These are phyloP conservation scores for Dendropsophus ebraccatus DNA, from an alignment of 2,113 vertebrate species.

Conservation along the genomic window DNA sequence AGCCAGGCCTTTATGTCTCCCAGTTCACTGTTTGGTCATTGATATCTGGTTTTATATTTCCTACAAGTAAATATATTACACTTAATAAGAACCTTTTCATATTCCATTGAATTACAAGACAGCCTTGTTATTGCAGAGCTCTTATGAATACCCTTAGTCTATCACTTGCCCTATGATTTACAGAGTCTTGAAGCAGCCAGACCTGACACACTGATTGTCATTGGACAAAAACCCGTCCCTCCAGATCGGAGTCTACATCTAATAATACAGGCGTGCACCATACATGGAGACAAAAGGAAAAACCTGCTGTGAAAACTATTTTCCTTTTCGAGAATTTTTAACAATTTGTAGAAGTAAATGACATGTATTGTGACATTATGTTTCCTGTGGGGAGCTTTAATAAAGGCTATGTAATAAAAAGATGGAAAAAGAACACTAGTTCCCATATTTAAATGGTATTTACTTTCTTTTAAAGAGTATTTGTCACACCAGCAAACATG, in stretches of 20 bases:
- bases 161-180: constrained; percentile 28
- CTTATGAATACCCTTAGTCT: background rate
- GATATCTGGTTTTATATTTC: constrained; percentile 12
- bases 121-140: constrained; percentile 10
- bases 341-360: constrained; percentile 76
- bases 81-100: background rate
- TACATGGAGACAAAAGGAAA: constrained; percentile 67
- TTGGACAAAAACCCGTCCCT: constrained; percentile 11
- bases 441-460: constrained; percentile 76
- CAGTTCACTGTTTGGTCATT: constrained; percentile 1
- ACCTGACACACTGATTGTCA: constrained; percentile 16
- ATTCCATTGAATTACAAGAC: background rate
- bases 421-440: constrained; percentile 72
- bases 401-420: constrained; percentile 74
- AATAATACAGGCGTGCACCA: constrained; percentile 41
- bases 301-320: constrained; percentile 73
- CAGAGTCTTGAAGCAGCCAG: background rate
- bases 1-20: constrained; percentile 25
- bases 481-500: constrained; percentile 65
- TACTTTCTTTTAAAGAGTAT: constrained; percentile 71
- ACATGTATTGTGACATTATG: constrained; percentile 68
- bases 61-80: constrained; percentile 18
- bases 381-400: constrained; percentile 73
- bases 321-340: constrained; percentile 74
- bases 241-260: constrained; percentile 2